Evolutionary conservation across 2,888 invertebrate species (phyloP), one percentile per base, ranked within the genome.

Genomic region (Epistrophe grossulariae): DNA sequence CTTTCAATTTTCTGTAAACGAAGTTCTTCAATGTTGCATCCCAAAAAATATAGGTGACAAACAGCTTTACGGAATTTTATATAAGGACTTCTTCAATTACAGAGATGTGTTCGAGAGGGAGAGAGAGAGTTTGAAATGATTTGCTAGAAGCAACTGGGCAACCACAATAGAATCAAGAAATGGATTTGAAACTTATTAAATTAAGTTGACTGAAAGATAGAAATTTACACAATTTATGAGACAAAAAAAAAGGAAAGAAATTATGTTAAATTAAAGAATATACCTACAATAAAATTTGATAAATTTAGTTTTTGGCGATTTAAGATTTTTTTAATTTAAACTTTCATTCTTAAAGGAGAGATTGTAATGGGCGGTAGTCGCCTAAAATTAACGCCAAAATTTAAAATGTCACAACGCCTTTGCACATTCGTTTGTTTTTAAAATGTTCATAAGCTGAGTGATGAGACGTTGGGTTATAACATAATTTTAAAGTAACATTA

Each of bases 21-120:
- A 64, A 55, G 71, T 70, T 48, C 79, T 70, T 70, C 62, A 57
- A 55, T 52, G 38, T 28, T 55, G 70, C 40, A 31, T 11, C 28
- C 15, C 28, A 28, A 38, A 35, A 19, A 57, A 40, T 38, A 60
- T 50, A 79, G 64, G 70, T 79, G 79, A 74, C 70, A 84, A 84
- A 74, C 62, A 79, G 24, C 76, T 84, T 84, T 71, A 57, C 64
- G 66, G 43, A 79, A 76, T 79, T 79, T 71, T 40, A n/a, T 24
- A 45, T 31, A 45, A 48, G 64, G 31, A 64, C 3, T 62, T 62
- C 40, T 43, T 40, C 62, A 40, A 43, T 59, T 59, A 59, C 17
- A 11, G 17, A 17, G 11, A 35, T 35, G 17, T 55, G 31, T 31
- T 55, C 2, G 17, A n/a, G n/a, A n/a, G n/a, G n/a, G 35, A 0